Evolutionary conservation across 2,113 vertebrate genomes (phyloP).

Genomic region (Prunella fulvescens): DNA sequence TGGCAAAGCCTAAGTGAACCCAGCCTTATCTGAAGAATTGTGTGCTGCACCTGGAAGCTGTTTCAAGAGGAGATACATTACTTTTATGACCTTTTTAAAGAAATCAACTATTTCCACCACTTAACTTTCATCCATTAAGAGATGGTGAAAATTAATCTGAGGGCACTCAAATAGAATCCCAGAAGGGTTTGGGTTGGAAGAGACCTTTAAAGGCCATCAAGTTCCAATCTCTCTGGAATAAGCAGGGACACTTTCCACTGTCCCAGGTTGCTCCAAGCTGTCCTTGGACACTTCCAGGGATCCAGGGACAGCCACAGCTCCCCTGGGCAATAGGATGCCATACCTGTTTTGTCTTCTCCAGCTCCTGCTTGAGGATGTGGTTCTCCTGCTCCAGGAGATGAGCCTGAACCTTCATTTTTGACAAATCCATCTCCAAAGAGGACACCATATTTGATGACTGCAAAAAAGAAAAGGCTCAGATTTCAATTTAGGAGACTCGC

Average conservation of each 20-base stretch:
- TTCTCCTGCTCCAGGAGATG: constrained; percentile 80
- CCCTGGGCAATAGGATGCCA: not conserved
- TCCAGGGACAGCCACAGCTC: not conserved
- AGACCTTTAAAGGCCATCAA: not conserved
- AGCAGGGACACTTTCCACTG: not conserved
- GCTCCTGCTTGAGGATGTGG: constrained; percentile 76
- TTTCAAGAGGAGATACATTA: not conserved
- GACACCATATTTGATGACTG: constrained; percentile 74
- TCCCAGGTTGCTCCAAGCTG: not conserved
- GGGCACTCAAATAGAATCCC: not conserved
- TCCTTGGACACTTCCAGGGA: not conserved
- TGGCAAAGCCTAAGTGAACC: not conserved
- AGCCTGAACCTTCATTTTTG: constrained; percentile 74
- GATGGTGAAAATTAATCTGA: not conserved
- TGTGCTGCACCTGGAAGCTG: not conserved
- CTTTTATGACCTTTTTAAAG: not conserved
- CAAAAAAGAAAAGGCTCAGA: not conserved
- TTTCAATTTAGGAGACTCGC: not conserved
- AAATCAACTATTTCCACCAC: not conserved
- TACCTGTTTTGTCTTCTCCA: constrained; percentile 73
- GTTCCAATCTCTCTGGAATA: not conserved
- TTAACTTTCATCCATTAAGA: not conserved
- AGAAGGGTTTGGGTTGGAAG: not conserved
- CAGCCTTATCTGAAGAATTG: not conserved
- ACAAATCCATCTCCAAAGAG: constrained; percentile 81